Percentiles rank a stretch among this genome's conserved stretches.
phyloP scores from a whole-genome alignment of 2,888 invertebrate genomes.

The Xanthostigma xanthostigma region DNA sequence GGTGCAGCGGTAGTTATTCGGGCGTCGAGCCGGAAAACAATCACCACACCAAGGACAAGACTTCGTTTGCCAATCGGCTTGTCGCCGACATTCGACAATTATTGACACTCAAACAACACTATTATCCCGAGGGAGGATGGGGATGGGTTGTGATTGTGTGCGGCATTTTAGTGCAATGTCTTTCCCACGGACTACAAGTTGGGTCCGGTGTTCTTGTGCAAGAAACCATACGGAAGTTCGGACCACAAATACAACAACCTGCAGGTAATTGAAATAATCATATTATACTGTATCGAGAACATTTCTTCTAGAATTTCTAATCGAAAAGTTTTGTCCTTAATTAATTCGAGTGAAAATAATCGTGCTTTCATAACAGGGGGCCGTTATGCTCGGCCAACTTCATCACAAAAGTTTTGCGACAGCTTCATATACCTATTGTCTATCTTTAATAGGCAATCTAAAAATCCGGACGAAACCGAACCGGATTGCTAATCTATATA shows the following conservation, averaged over 20 bases:
- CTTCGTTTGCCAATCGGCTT: constrained; percentile 34
- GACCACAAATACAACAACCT: constrained; percentile 40
- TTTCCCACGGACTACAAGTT: constrained; percentile 60
- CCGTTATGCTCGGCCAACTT: too few species aligned
- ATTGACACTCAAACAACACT: constrained; percentile 59
- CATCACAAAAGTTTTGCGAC: too few species aligned
- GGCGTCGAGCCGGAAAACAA: constrained; percentile 3
- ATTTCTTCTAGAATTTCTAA: too few species aligned
- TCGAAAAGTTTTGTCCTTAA: too few species aligned
- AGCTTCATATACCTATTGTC: too few species aligned
- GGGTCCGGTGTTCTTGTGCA: constrained; percentile 36
- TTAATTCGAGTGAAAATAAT: too few species aligned
- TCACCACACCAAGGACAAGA: constrained; percentile 28
- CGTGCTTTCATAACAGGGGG: too few species aligned
- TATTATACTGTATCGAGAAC: too few species aligned
- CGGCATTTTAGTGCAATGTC: constrained; percentile 54
- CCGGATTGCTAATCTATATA: too few species aligned
- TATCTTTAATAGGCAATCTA: too few species aligned
- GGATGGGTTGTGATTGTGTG: constrained; percentile 68
- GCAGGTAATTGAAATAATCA: constrained; percentile 36
- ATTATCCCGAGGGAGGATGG: constrained; percentile 81
- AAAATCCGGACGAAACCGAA: too few species aligned
- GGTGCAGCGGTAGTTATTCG: constrained; percentile 15
- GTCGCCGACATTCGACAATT: constrained; percentile 40
- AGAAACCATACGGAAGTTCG: constrained; percentile 30